Evolutionary conservation across 1,140 invertebrate genomes (phyloP).

Genomic region (Bombus cullumanus): DNA sequence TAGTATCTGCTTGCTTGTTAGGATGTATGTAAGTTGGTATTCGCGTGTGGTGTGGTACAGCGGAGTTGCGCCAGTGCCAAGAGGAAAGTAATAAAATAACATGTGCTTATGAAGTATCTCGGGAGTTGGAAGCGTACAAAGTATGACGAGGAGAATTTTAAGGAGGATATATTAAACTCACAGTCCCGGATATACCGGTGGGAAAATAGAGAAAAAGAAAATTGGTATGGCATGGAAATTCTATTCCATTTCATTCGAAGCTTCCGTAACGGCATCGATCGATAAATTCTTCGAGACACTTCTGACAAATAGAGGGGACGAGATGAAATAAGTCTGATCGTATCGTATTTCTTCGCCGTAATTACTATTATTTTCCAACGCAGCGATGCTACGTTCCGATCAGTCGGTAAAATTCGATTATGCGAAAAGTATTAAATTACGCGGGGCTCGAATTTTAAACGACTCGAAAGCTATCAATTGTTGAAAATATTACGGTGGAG

Average conservation of each 20-base stretch:
- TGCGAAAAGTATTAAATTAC: slow-evolving; percentile 6
- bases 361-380: neutral
- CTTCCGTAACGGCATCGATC: neutral
- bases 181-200: neutral
- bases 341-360: neutral
- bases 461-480: slow-evolving; percentile 29
- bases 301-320: slow-evolving; percentile 3
- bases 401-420: neutral
- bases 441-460: neutral
- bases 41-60: neutral
- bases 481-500: slow-evolving; percentile 13
- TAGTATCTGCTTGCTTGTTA: neutral
- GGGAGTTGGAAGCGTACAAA: too few species aligned
- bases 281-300: slow-evolving; percentile 10
- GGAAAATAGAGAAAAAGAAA: neutral
- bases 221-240: slow-evolving; percentile 8
- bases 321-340: slow-evolving; percentile 8
- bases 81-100: slow-evolving; percentile 12
- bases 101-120: neutral
- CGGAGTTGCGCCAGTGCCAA: neutral
- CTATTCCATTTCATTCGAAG: slow-evolving; percentile 11
- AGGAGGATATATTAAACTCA: neutral
- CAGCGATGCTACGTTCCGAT: neutral
- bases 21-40: neutral
- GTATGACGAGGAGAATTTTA: slow-evolving; percentile 1